Evolutionary conservation across 2,888 invertebrate genomes (phyloP).

Genomic region (Anoncus sp.): DNA sequence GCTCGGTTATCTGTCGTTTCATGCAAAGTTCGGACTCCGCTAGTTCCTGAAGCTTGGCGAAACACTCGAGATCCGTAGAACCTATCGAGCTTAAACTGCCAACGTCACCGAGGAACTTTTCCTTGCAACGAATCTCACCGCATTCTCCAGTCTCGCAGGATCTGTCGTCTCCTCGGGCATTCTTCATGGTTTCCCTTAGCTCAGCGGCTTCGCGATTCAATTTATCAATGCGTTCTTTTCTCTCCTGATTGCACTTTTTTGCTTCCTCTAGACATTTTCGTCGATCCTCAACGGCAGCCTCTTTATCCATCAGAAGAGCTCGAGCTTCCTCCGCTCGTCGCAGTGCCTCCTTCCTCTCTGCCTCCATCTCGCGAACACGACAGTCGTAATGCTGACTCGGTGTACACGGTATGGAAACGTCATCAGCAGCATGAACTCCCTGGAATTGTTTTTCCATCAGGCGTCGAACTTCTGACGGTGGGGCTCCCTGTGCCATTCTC

Average conservation of each 20-base stretch:
- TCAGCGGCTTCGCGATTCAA: conserved; percentile 69
- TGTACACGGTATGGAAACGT: conserved; percentile 50
- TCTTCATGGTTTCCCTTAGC: conserved; percentile 58
- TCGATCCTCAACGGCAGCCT: conserved; percentile 66
- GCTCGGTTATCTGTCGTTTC: conserved; percentile 86
- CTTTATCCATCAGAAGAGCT: conserved; percentile 68
- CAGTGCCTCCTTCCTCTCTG: conserved; percentile 74
- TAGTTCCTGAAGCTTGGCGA: conserved; percentile 84
- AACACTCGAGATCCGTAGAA: conserved; percentile 81
- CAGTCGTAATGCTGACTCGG: conserved; percentile 76
- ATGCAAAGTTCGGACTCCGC: conserved; percentile 85
- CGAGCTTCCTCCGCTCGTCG: conserved; percentile 74
- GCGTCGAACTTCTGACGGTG: conserved; percentile 63
- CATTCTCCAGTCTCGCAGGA: conserved; percentile 68
- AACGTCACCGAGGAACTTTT: conserved; percentile 63
- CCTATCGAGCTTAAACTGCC: conserved; percentile 74
- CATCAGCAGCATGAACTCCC: conserved; percentile 29
- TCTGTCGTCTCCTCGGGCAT: conserved; percentile 56
- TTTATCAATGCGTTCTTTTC: conserved; percentile 66
- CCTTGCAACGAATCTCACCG: conserved; percentile 69
- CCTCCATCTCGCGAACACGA: conserved; percentile 75
- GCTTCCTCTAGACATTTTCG: conserved; percentile 72
- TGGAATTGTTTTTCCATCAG: conserved; percentile 72
- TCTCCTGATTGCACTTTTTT: conserved; percentile 69
- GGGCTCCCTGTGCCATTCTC: conserved; percentile 76